These are phyloP conservation scores for Rhopalosiphum padi DNA, from an alignment of 1,140 invertebrate species.

Conservation along the genomic window DNA sequence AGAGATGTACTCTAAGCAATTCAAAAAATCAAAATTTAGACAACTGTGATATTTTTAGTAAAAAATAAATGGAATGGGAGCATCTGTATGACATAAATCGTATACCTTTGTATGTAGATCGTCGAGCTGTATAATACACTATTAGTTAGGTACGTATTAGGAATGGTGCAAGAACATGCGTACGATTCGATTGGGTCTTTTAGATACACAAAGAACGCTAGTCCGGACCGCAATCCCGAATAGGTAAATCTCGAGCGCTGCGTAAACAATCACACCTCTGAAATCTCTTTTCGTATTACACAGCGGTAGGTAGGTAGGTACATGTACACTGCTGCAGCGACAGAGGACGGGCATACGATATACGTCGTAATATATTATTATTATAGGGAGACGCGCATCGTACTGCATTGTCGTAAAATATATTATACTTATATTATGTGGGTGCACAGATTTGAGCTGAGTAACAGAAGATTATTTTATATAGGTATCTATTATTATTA, in stretches of 20 bases:
- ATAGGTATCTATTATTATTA: too few relatives aligned
- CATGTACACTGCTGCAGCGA: not conserved
- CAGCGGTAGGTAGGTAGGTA: not conserved
- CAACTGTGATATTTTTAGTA: too few relatives aligned
- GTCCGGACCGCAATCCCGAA: not conserved
- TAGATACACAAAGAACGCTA: not conserved
- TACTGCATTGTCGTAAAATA: too few relatives aligned
- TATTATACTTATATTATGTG: not conserved
- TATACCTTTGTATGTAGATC: too few relatives aligned
- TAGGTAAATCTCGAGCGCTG: not conserved
- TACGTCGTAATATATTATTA: not conserved
- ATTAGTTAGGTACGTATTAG: too few relatives aligned
- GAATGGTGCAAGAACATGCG: too few relatives aligned
- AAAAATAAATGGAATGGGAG: too few relatives aligned
- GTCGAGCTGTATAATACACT: too few relatives aligned
- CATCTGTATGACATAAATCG: too few relatives aligned
- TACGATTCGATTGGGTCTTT: not conserved
- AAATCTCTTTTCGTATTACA: not conserved
- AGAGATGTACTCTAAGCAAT: too few relatives aligned
- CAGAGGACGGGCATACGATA: not conserved
- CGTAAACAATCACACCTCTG: slow-evolving; percentile 7
- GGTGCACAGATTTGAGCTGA: not conserved
- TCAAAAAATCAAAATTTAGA: too few relatives aligned
- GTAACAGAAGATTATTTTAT: too few relatives aligned
- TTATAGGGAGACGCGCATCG: not conserved